phyloP scores from a whole-genome alignment of 2,113 vertebrate species.

The Cisticola juncidis region DNA sequence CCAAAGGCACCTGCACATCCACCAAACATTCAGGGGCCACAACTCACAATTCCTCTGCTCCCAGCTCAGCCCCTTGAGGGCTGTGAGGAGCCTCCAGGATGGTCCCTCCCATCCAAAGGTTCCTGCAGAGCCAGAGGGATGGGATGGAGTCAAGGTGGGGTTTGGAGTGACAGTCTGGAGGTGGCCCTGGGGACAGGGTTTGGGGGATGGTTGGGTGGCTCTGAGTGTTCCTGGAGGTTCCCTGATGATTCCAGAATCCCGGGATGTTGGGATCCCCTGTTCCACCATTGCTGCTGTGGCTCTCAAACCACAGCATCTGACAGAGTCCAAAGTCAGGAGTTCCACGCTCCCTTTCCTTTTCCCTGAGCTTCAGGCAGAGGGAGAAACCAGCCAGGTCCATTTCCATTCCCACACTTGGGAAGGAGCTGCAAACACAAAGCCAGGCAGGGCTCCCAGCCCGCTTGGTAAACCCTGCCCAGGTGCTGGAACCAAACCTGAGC shows the following conservation, averaged over 20 bases:
- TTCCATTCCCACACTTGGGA: constrained; percentile 3
- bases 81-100: too few species aligned
- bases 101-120: too few species aligned
- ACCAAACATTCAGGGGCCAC: too few species aligned
- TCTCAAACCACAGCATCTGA: background rate
- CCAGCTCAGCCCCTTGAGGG: too few species aligned
- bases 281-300: background rate
- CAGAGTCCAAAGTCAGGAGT: background rate
- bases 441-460: constrained; percentile 36
- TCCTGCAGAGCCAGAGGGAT: too few species aligned
- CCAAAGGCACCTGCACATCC: too few species aligned
- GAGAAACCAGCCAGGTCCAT: background rate
- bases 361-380: background rate
- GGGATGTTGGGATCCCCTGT: background rate
- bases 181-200: background rate
- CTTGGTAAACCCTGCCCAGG: constrained; percentile 73
- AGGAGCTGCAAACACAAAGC: constrained; percentile 35
- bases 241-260: accelerated
- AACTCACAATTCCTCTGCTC: too few species aligned
- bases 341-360: background rate
- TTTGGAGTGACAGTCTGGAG: background rate
- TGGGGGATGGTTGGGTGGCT: background rate
- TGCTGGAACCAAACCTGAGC: constrained; percentile 67
- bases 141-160: too few species aligned
- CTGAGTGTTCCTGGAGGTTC: accelerated